Percentiles rank a stretch among this genome's conserved stretches.
Conservation (phyloP, 1,140 invertebrate species). For the Antheraea mylitta region DNA sequence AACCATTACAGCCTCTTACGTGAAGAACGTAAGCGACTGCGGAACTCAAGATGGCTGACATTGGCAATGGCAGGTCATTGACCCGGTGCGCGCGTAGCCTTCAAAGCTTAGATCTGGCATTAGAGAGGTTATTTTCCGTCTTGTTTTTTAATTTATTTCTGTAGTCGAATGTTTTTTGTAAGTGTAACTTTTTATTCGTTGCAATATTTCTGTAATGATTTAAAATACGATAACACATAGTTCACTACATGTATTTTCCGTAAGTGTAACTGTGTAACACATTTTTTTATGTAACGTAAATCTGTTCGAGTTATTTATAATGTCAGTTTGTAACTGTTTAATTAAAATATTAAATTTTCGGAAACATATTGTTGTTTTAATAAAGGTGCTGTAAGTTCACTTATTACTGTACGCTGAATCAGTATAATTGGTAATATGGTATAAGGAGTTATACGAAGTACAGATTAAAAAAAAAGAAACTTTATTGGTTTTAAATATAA, state of each 20-base stretch:
- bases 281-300: not conserved
- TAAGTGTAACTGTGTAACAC: not conserved
- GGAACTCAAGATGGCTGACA: conserved; percentile 77
- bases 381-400: not conserved
- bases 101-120: conserved; percentile 75
- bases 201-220: conserved; percentile 4
- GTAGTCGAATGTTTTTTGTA: conserved; percentile 19
- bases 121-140: conserved; percentile 72
- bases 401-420: too few species aligned
- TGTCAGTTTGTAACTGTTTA: not conserved
- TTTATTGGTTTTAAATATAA: too few species aligned
- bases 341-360: not conserved
- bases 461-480: too few species aligned
- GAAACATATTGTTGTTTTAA: not conserved
- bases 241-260: not conserved
- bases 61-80: conserved; percentile 74
- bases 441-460: too few species aligned
- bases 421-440: too few species aligned
- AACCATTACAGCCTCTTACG: conserved; percentile 73
- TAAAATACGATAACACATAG: not conserved
- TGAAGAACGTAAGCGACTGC: conserved; percentile 74
- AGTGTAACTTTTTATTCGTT: conserved; percentile 19
- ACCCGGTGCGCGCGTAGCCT: conserved; percentile 68
- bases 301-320: too few species aligned
- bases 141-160: conserved; percentile 42